Evolutionary conservation across 2,888 invertebrate species (phyloP), one percentile per base, ranked within the genome.

Genomic region (Drosophila nr. perissopoda): DNA sequence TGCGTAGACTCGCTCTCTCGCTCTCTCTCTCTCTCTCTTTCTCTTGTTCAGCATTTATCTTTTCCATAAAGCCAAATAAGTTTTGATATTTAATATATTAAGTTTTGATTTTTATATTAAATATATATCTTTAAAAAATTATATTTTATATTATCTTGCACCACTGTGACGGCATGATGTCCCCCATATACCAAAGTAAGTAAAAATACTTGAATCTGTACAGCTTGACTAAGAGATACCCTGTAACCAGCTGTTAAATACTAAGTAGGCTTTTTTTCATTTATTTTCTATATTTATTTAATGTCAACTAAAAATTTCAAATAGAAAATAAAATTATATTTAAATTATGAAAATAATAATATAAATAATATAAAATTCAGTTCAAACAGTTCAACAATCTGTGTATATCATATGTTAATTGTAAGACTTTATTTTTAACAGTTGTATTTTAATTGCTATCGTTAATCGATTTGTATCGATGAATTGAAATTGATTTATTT

Each of bases 111-210:
- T n/a, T n/a, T 1, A 21, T 13, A 21, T 0, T 10, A 18, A 49
- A 27, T 49, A 11, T 27, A 1, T 5, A 49, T 18, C 16, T 6
- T 27, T 18, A 27, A 18, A 3, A 51, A n/a, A 11, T 11, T 21
- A 21, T 16, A n/a, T 52, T 13, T 31, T 29, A 16, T 18, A 0
- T 10, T 2, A 16, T 1, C 11, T 53, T 29, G 69, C 16, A 11
- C 40, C 70, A 65, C 76, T 62, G 58, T 77, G 59, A 25, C 10
- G n/a, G 42, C 48, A 10, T 57, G 21, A 18, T 29, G 11, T 31
- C 48, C 11, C 42, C 40, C 0, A n/a, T 45, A 21, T 21, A 7
- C 13, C 7, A 21, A 45, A 45, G 13, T 13, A 45, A 45, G 13
- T 21, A 1, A 16, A 16, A 4, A 25, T 16, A 21, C 1, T 4